Evolutionary conservation across 2,888 invertebrate genomes (phyloP), one percentile per base, ranked within the genome.

Genomic region (Drosophila colorata): DNA sequence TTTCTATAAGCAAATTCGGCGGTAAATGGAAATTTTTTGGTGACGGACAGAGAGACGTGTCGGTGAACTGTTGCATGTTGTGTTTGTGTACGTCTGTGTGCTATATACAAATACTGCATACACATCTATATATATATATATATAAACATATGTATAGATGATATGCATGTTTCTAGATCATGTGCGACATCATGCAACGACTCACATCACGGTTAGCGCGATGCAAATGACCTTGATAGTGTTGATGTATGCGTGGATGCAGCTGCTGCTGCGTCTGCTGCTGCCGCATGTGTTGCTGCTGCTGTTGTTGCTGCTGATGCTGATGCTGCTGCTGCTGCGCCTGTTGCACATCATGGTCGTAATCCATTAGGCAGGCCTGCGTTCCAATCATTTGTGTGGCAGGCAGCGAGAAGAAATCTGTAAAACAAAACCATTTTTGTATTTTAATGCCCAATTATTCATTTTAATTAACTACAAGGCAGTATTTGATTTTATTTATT

Each of bases 161-260:
- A 57, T 69, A 67, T 75, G 63, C 69, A 69, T 44, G 63, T 60
- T 59, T 82, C 68, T 90, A 90, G 79, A 90, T 90, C 90, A 90
- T 90, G 80, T 90, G 90, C 78, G 90, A 90, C 84, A 90, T 84
- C 88, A 90, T 85, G 83, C 90, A 90, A 87, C 90, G 90, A 87
- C 90, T 90, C 87, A 90, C 90, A 87, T 90, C 90, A 74, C 90
- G 88, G 85, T 90, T 90, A 78, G 90, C 78, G 81, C 90, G 90
- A 86, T 90, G 90, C 83, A 90, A 90, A 78, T 90, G 90, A 89
- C 90, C 90, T 90, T 90, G 90, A 84, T 90, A 90, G 73, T 87
- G 83, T 70, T 83, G 85, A 69, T 75, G 71, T 40, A 72, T 70
- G 63, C 74, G 81, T 61, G 73, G 72, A 59, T 70, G 70, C 25